phyloP scores from a whole-genome alignment of 2,113 vertebrate genomes.

The Rafetus swinhoei region DNA sequence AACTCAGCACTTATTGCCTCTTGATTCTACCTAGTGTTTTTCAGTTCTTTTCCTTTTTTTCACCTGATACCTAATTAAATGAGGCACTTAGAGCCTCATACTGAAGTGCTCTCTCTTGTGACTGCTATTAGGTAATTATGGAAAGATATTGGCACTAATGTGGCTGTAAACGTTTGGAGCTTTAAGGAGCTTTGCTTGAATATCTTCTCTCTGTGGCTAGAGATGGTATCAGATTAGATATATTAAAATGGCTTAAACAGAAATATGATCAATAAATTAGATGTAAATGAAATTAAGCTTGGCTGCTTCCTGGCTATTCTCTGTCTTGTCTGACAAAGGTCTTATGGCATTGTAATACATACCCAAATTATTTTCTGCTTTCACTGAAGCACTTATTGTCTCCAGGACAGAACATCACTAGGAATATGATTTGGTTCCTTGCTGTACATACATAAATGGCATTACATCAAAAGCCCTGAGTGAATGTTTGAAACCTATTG shows the following conservation, averaged over 20 bases:
- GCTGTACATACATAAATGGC: background rate
- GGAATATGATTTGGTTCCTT: background rate
- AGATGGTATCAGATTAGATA: background rate
- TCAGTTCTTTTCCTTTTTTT: accelerated
- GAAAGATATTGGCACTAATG: background rate
- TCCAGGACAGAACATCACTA: background rate
- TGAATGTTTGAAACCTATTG: background rate
- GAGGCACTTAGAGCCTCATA: background rate
- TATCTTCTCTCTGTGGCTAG: background rate
- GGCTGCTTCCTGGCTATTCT: background rate
- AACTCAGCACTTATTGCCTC: background rate
- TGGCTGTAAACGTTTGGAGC: background rate
- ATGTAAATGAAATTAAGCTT: background rate
- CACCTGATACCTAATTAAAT: background rate
- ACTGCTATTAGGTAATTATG: background rate
- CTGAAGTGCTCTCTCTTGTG: background rate
- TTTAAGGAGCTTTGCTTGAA: background rate
- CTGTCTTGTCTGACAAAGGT: background rate
- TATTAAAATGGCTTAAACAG: background rate
- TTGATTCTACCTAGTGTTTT: background rate
- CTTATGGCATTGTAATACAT: background rate
- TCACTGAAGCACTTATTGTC: background rate
- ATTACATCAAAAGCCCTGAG: background rate
- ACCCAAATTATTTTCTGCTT: background rate
- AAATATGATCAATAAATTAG: slow-evolving; percentile 8